phyloP scores from a whole-genome alignment of 2,888 invertebrate genomes.

The Ectemnius cavifrons region DNA sequence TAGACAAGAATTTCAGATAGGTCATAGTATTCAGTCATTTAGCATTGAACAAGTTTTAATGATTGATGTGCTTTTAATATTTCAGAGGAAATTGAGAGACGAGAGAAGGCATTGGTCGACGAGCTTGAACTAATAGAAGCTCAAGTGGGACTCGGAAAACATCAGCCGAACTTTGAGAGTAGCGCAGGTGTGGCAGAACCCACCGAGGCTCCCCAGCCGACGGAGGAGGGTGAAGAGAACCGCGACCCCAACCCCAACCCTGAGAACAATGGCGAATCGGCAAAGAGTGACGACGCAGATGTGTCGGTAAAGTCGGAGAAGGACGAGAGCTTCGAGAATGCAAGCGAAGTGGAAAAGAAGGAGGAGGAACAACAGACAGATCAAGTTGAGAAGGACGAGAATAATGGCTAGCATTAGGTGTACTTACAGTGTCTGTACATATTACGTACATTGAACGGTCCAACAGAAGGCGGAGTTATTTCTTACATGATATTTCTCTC shows the following conservation, averaged over 20 bases:
- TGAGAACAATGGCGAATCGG: slow-evolving; percentile 18
- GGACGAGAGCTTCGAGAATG: slow-evolving; percentile 44
- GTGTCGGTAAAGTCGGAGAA: slow-evolving; percentile 39
- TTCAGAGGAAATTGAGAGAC: slow-evolving; percentile 73
- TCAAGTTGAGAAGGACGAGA: slow-evolving; percentile 64
- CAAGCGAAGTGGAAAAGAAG: slow-evolving; percentile 49
- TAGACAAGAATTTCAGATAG: slow-evolving; percentile 17
- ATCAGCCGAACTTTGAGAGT: slow-evolving; percentile 66
- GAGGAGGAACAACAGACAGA: slow-evolving; percentile 60
- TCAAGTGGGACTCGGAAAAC: slow-evolving; percentile 69
- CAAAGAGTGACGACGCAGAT: slow-evolving; percentile 25
- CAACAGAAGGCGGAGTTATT: slow-evolving; percentile 43
- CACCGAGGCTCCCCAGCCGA: slow-evolving; percentile 53
- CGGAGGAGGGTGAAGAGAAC: slow-evolving; percentile 72
- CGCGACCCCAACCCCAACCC: slow-evolving; percentile 72
- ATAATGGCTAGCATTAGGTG: slow-evolving; percentile 69
- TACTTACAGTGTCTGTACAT: slow-evolving; percentile 51
- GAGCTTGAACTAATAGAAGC: slow-evolving; percentile 73
- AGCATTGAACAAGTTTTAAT: background rate
- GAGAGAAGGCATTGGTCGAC: slow-evolving; percentile 69
- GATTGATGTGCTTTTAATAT: slow-evolving; percentile 9
- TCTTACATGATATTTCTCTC: slow-evolving; percentile 39
- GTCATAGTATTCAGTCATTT: background rate
- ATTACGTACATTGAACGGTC: slow-evolving; percentile 54
- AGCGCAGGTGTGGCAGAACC: slow-evolving; percentile 45